Evolutionary conservation across 2,888 invertebrate genomes (phyloP).

Genomic region (Andrena marginata): DNA sequence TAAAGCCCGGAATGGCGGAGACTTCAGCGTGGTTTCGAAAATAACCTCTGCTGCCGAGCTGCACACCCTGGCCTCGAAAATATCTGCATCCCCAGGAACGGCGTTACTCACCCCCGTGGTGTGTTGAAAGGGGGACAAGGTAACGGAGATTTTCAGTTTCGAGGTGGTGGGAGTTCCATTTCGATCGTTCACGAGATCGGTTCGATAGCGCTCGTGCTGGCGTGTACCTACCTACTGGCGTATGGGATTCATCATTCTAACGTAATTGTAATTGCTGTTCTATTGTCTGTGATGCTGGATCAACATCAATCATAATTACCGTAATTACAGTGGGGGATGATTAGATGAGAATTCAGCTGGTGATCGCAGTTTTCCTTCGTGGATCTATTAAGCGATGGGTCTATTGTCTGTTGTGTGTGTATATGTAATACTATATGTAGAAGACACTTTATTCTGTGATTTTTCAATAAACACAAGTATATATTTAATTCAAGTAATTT

Average conservation of each 20-base stretch:
- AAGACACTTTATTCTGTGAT: too few species aligned
- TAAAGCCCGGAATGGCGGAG: constrained; percentile 13
- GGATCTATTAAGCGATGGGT: neutral
- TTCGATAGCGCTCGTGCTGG: too few species aligned
- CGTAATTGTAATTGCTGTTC: neutral
- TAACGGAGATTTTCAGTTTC: constrained; percentile 3
- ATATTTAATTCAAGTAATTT: too few species aligned
- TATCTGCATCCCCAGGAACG: constrained; percentile 3
- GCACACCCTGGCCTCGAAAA: constrained; percentile 5
- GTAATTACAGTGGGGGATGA: neutral
- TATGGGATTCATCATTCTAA: neutral
- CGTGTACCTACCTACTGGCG: too few species aligned
- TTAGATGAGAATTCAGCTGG: neutral
- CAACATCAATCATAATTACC: neutral
- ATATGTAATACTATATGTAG: too few species aligned
- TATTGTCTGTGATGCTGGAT: neutral
- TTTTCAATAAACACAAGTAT: too few species aligned
- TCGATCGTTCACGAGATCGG: neutral
- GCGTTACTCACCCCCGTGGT: constrained; percentile 6
- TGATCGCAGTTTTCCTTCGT: neutral
- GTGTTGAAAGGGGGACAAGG: neutral
- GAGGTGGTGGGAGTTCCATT: neutral
- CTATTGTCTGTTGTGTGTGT: too few species aligned
- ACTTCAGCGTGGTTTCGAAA: constrained; percentile 15
- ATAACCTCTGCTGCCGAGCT: constrained; percentile 11